Evolutionary conservation across 2,113 vertebrate genomes (phyloP).

Genomic region (Macrotis lagotis): DNA sequence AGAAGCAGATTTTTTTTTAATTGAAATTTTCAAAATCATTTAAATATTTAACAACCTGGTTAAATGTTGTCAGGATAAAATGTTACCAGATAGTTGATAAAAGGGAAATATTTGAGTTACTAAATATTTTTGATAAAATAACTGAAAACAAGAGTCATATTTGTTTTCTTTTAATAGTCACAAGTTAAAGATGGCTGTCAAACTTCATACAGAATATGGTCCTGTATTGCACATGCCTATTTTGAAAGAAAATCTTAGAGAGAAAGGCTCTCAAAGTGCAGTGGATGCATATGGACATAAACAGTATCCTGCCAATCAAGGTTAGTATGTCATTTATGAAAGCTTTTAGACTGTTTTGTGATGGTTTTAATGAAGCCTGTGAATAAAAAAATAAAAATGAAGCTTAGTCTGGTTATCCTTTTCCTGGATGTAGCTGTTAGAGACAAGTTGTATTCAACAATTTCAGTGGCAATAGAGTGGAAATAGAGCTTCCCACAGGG

Average conservation of each 20-base stretch:
- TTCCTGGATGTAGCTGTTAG: neutral
- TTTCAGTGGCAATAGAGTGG: neutral
- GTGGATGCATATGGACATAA: conserved; percentile 86
- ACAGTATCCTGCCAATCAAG: conserved; percentile 87
- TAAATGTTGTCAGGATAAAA: neutral
- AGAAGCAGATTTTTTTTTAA: too few relatives aligned
- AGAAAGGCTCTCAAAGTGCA: conserved; percentile 81
- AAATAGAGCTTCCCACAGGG: conserved; percentile 13
- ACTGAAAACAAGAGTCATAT: conserved; percentile 46
- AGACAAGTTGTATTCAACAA: neutral
- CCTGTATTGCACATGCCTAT: conserved; percentile 96
- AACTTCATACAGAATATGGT: conserved; percentile 91
- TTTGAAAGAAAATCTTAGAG: conserved; percentile 91
- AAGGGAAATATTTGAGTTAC: conserved; percentile 18
- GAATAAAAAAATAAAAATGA: conserved; percentile 17
- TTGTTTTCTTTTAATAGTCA: conserved; percentile 84
- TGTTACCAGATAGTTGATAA: conserved; percentile 12
- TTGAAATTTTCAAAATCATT: neutral
- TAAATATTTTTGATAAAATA: conserved; percentile 30
- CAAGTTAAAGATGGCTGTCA: conserved; percentile 93
- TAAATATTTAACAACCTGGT: neutral
- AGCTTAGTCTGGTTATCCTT: neutral
- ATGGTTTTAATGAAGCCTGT: neutral
- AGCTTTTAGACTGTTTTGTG: neutral
- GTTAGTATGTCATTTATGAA: conserved; percentile 78